Conservation (phyloP, 2,888 invertebrate genomes). For the Stenodera caucasica region DNA sequence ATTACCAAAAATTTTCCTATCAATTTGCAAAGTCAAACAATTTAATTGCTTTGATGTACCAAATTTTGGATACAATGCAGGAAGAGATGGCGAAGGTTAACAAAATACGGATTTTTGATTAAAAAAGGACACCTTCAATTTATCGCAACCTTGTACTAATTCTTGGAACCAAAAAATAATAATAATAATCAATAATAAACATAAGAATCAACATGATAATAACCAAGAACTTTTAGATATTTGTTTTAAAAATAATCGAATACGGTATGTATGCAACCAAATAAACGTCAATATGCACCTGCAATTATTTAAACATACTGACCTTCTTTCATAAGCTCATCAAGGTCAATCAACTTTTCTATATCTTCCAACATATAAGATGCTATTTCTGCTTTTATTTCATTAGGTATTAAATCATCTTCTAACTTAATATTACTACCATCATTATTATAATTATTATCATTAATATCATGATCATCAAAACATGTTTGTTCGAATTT, state of each 20-base stretch:
- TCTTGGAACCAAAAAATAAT: not conserved
- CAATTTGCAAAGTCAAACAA: not conserved
- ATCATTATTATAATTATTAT: constrained; percentile 40
- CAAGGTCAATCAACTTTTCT: constrained; percentile 57
- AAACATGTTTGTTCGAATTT: constrained; percentile 48
- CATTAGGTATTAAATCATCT: constrained; percentile 42
- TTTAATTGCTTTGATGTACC: not conserved
- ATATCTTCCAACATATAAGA: constrained; percentile 66
- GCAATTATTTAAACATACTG: constrained; percentile 14
- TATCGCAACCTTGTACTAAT: not conserved
- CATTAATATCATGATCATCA: constrained; percentile 45
- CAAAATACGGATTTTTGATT: not conserved
- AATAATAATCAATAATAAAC: no score
- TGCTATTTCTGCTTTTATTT: constrained; percentile 62
- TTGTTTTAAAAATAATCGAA: not conserved
- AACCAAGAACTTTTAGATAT: no score
- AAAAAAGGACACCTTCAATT: not conserved
- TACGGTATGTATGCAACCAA: not conserved
- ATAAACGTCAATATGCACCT: not conserved
- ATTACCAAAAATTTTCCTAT: no score
- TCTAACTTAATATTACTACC: constrained; percentile 47
- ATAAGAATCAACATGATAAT: no score
- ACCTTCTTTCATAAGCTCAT: constrained; percentile 71
- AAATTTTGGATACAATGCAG: not conserved
- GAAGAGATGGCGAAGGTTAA: not conserved